phyloP scores from a whole-genome alignment of 2,797 vertebrate species.

The Molossus molossus region DNA sequence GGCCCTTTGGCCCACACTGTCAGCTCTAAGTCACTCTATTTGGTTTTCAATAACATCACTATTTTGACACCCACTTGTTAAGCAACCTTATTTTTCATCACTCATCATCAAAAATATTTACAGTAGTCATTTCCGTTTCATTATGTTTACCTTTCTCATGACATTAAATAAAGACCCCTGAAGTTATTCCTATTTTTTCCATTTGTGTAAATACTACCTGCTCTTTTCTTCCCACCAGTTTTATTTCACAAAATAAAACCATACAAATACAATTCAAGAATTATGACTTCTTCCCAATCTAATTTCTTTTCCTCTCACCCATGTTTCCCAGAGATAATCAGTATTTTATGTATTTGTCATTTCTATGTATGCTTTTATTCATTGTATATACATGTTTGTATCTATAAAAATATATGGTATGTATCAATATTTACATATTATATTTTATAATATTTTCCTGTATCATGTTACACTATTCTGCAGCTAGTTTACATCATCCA shows the following conservation, averaged over 20 bases:
- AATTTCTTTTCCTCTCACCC: not conserved
- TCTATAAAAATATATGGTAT: not conserved
- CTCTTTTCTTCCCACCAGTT: not conserved
- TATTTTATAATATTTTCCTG: not conserved
- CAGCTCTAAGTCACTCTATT: not conserved
- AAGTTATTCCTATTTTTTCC: constrained; percentile 6
- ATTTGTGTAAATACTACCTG: not conserved
- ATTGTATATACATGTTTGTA: not conserved
- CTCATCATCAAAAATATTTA: not conserved
- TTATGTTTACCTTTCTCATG: not conserved
- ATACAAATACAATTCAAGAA: not conserved
- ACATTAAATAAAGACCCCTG: not conserved
- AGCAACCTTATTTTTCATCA: not conserved
- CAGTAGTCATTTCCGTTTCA: not conserved
- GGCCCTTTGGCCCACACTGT: not conserved
- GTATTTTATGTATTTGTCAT: not conserved
- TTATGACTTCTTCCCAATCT: not conserved
- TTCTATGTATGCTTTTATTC: not conserved
- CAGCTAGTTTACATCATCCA: not conserved
- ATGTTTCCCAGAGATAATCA: not conserved
- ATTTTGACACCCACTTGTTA: not conserved
- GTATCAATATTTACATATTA: not conserved
- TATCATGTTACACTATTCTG: not conserved
- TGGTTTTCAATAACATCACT: constrained; percentile 10
- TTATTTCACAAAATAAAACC: constrained; percentile 24